phyloP scores from a whole-genome alignment of 2,888 invertebrate species.

The Tortricodes alternella region DNA sequence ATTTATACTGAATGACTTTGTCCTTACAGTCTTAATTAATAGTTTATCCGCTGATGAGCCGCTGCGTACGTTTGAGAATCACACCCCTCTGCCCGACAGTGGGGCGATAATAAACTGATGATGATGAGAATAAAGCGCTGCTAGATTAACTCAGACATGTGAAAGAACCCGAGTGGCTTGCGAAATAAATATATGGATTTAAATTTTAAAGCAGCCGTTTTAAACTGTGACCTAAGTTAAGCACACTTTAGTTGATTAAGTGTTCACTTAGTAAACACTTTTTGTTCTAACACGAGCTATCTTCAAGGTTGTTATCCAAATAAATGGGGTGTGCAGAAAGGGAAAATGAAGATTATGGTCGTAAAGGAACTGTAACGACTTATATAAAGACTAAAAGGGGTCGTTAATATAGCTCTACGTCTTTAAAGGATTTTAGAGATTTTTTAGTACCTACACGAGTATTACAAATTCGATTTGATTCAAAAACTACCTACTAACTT shows the following conservation, averaged over 20 bases:
- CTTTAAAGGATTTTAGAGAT: slow-evolving; percentile 10
- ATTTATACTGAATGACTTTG: no score
- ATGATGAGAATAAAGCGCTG: no score
- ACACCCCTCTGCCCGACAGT: no score
- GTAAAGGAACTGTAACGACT: slow-evolving; percentile 17
- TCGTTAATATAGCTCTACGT: slow-evolving; percentile 11
- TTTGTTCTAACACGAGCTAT: slow-evolving; percentile 5
- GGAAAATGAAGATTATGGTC: slow-evolving; percentile 19
- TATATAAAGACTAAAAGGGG: slow-evolving; percentile 13
- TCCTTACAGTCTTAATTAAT: no score
- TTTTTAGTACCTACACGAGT: not conserved
- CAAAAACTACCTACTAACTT: no score
- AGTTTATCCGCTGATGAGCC: no score
- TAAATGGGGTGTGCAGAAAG: slow-evolving; percentile 22
- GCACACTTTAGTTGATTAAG: slow-evolving; percentile 22
- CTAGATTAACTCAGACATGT: no score
- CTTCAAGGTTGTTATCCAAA: slow-evolving; percentile 12
- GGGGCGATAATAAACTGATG: no score
- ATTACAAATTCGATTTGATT: not conserved
- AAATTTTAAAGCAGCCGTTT: not conserved
- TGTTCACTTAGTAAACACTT: slow-evolving; percentile 7
- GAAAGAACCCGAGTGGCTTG: no score
- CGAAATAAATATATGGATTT: no score
- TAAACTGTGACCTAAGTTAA: not conserved
- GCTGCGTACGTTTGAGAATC: no score